Base-by-base conservation (phyloP, 2,888 invertebrate genomes). In the Machimus atricapillus region DNA sequence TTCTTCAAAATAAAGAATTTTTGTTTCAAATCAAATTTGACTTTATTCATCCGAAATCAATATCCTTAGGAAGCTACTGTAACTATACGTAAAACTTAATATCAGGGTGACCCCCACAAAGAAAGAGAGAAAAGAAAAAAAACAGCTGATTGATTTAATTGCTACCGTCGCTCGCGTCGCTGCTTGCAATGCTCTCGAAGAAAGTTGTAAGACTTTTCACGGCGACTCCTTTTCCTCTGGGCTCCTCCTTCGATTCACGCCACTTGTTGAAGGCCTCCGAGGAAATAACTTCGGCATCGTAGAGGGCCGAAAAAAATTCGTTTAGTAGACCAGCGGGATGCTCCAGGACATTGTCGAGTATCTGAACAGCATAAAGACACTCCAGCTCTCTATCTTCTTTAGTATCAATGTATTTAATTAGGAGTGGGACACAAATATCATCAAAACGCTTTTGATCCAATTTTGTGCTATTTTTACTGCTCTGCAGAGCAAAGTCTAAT, bases 291-390 rank as follows among this genome's bases (percentile, higher is more conserved):
- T 95, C 95, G 91, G 95, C 95, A 90, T 97, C 97, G 91, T 96
- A 96, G 85, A 98, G 93, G 90, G 94, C 94, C 91, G 95, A 95
- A 93, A 97, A 96, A 90, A 98, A 95, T 89, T 94, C 94, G 90
- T 95, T 93, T 88, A 97, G 94, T 90, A 97, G 92, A 94, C 94
- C 94, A 90, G 93, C 93, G 37, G 98, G 98, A 93, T 97, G 96
- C 91, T 97, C 96, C 91, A 97, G 93, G 91, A 95, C 94, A 91
- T 95, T 94, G 90, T 97, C 95, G 88, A 97, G 94, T 88, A 96
- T 94, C 91, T 98, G 98, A 90, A 98, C 94, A 85, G 97, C 97
- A 92, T 95, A 96, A 89, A 98, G 93, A 91, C 97, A 97, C 92
- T 97, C 96, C 87, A 97, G 93, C 93, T 98, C 97, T 85, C 95